These are phyloP conservation scores for Novumbra hubbsi DNA, from an alignment of 2,797 vertebrate genomes.

Conservation along the genomic window DNA sequence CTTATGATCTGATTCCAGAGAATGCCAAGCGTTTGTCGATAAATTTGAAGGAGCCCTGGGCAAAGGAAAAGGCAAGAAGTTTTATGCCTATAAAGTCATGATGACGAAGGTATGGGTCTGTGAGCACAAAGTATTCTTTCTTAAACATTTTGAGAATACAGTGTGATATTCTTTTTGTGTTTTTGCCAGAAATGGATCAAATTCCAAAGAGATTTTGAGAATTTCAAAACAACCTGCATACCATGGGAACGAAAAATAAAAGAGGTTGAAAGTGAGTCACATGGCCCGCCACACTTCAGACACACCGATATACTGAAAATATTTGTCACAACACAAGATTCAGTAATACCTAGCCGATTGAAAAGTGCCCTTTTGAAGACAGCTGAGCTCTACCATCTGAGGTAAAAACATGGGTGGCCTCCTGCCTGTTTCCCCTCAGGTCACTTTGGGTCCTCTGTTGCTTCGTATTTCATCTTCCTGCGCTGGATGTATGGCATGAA, in stretches of 20 bases:
- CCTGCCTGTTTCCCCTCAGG: conserved; percentile 65
- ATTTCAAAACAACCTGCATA: conserved; percentile 94
- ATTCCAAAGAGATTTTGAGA: conserved; percentile 96
- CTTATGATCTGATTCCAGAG: conserved; percentile 69
- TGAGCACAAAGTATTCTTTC: neutral
- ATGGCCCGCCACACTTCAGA: neutral
- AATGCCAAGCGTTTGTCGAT: conserved; percentile 93
- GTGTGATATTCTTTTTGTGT: neutral
- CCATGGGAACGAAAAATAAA: conserved; percentile 99
- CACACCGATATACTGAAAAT: neutral
- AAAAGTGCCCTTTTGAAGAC: neutral
- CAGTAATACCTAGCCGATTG: neutral
- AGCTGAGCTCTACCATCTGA: neutral
- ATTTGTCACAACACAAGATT: neutral
- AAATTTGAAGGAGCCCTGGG: conserved; percentile 97
- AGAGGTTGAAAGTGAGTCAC: conserved; percentile 93
- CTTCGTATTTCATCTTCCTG: conserved; percentile 98
- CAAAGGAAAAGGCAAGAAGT: conserved; percentile 91
- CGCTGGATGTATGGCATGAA: conserved; percentile 99
- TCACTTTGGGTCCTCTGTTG: conserved; percentile 97
- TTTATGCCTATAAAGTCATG: conserved; percentile 95
- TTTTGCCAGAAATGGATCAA: conserved; percentile 94
- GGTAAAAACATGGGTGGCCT: conserved; percentile 10
- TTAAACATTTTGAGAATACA: neutral
- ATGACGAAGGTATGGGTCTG: conserved; percentile 74